Conservation (phyloP, 2,888 invertebrate species). For the Eupithecia exiguata region DNA sequence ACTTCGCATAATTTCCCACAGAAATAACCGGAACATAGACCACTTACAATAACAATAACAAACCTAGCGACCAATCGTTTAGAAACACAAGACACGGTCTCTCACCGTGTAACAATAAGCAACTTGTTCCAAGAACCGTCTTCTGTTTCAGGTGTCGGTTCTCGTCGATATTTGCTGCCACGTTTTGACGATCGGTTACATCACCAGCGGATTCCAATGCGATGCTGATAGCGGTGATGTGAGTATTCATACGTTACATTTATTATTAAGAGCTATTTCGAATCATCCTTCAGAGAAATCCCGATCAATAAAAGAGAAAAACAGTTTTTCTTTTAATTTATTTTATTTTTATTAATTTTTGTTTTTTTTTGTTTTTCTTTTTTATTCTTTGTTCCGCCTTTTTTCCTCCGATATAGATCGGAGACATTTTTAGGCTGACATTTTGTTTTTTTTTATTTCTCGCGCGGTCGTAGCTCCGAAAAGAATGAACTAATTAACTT, state of each 20-base stretch:
- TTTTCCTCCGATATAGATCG: too few relatives aligned
- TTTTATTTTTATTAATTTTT: too few relatives aligned
- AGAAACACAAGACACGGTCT: background rate
- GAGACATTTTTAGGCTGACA: too few relatives aligned
- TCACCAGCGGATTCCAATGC: constrained; percentile 69
- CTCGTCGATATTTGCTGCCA: constrained; percentile 64
- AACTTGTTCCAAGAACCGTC: constrained; percentile 21
- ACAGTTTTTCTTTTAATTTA: too few relatives aligned
- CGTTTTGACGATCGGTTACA: constrained; percentile 59
- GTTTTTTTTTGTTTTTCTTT: too few relatives aligned
- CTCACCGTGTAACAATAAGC: background rate
- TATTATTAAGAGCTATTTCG: too few relatives aligned
- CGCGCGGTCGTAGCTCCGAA: too few relatives aligned
- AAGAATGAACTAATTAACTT: too few relatives aligned
- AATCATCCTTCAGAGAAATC: too few relatives aligned
- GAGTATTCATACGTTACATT: constrained; percentile 45
- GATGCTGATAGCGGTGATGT: constrained; percentile 60
- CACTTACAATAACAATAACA: background rate
- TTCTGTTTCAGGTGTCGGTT: constrained; percentile 62
- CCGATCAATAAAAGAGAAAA: too few relatives aligned
- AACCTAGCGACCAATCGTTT: background rate
- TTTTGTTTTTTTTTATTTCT: too few relatives aligned
- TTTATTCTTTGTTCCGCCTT: too few relatives aligned
- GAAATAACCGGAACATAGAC: background rate
- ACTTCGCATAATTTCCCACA: background rate